Conservation (phyloP, 2,113 vertebrate genomes). For the Oncorhynchus kisutch region DNA sequence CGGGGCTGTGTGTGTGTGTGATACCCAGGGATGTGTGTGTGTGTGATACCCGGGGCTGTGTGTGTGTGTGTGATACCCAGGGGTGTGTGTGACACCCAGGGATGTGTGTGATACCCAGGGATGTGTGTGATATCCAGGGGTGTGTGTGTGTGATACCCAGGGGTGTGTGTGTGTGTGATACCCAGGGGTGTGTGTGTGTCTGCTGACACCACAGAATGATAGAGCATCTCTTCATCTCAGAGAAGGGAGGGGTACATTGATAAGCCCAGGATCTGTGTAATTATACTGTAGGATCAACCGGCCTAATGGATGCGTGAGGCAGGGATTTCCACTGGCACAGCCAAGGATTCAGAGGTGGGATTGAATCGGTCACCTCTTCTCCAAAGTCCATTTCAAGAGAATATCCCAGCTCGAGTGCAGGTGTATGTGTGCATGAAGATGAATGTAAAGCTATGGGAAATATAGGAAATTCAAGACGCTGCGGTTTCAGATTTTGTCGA, state of each 20-base stretch:
- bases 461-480: too few relatives aligned
- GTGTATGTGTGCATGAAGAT: constrained; percentile 7
- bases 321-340: constrained; percentile 7
- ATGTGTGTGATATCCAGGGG: too few relatives aligned
- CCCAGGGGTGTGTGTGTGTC: background rate
- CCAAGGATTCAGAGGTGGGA: constrained; percentile 16
- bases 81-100: too few relatives aligned
- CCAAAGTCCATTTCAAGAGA: background rate
- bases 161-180: too few relatives aligned
- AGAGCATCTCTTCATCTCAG: background rate
- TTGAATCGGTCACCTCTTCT: constrained; percentile 17
- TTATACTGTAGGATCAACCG: constrained; percentile 15
- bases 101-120: background rate
- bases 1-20: too few relatives aligned
- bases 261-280: constrained; percentile 20
- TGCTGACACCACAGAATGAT: background rate
- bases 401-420: constrained; percentile 8
- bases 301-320: background rate
- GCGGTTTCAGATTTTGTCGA: constrained; percentile 2
- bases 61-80: too few relatives aligned
- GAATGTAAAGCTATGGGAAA: constrained; percentile 5
- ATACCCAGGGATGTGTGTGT: too few relatives aligned
- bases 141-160: background rate
- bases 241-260: background rate
- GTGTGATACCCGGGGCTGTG: too few relatives aligned